Evolutionary conservation across 2,888 invertebrate species (phyloP).

Genomic region (Phania funesta): DNA sequence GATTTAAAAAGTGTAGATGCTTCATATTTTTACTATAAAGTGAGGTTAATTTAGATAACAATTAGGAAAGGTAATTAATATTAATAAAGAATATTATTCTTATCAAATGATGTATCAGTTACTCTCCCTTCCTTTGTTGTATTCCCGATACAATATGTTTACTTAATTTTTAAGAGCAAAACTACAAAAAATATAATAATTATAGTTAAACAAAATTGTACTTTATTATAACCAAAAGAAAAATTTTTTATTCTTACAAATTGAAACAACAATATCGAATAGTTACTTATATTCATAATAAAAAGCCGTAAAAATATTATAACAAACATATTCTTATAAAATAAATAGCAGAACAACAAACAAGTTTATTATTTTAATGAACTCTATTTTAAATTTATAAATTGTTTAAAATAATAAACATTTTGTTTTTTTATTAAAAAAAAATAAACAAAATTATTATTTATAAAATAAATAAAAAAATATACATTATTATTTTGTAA

Average conservation of each 20-base stretch:
- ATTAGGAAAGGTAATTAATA: not conserved
- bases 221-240: constrained; percentile 13
- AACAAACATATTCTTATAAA: constrained; percentile 27
- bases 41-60: not conserved
- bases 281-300: constrained; percentile 45
- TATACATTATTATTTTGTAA: constrained; percentile 56
- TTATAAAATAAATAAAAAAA: constrained; percentile 30
- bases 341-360: constrained; percentile 43
- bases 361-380: constrained; percentile 35
- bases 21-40: too few species aligned
- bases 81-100: too few species aligned
- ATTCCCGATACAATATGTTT: not conserved
- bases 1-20: too few species aligned
- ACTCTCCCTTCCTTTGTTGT: not conserved
- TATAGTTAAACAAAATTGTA: constrained; percentile 14
- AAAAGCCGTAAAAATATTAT: constrained; percentile 34
- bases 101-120: too few species aligned
- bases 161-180: constrained; percentile 28
- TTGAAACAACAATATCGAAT: constrained; percentile 33
- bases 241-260: constrained; percentile 12
- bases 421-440: constrained; percentile 52
- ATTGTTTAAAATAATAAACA: constrained; percentile 39
- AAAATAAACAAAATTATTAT: constrained; percentile 20
- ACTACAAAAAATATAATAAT: not conserved
- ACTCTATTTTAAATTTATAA: constrained; percentile 19